Evolutionary conservation across 2,797 vertebrate genomes (phyloP), one percentile per base, ranked within the genome.

Genomic region (Pogonophryne albipinna): DNA sequence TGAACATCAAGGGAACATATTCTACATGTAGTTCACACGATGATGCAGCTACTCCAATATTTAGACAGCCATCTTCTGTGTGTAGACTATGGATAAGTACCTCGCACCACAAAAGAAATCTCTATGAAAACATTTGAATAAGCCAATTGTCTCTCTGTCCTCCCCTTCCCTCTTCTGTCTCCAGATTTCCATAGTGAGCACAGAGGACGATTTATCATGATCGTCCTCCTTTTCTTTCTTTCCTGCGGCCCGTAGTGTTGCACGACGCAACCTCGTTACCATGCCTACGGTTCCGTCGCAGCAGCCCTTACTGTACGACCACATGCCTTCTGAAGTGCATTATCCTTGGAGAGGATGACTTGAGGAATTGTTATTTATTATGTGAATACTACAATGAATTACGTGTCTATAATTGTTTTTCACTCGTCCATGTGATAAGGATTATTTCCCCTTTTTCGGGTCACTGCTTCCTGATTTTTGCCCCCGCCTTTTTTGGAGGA

Each of bases 181-280:
- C 41, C 95, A 99, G 98, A 99, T 99, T 92, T 99, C 98, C 0
- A 95, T 99, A 84, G 98, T 99, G 84, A 99, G 97, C 95, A 99
- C 98, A 94, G 98, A 99, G 2, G 98, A 99, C 15, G 98, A 99
- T 90, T 91, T 97, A 82, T 95, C 93, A 8, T 99, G 96, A 98
- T 94, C 65, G 46, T 71, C 53, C 82, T 27, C 23, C 46, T 50
- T 71, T 66, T 42, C 3, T 46, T 34, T 68, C 66, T 62, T 87
- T 73, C 85, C 79, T 83, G 88, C 88, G 85, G 87, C 85, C 70
- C 17, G 49, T 88, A 82, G 89, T 68, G 87, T 89, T 84, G 84
- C 91, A 76, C 86, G 88, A 83, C 85, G 17, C 53, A 75, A 89
- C 93, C 93, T 91, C 87, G 90, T 94, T 95, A 89, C 93, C 87